Conservation (phyloP, 1,140 invertebrate species). For the Dufourea novaeangliae region DNA sequence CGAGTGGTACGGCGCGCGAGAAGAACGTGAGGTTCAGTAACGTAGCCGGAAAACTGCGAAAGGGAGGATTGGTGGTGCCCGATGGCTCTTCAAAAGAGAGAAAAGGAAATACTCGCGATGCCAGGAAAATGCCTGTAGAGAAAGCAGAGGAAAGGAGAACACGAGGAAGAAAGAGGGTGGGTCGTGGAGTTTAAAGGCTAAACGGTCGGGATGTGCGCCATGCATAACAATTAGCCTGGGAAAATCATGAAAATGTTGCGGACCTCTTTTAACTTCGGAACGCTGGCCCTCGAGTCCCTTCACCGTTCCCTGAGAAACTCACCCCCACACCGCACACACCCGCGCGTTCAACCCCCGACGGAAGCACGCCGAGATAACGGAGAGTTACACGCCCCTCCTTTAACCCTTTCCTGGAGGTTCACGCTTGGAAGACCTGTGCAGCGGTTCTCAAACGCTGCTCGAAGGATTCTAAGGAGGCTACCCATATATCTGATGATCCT, state of each 20-base stretch:
- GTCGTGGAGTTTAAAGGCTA: slow-evolving; percentile 74
- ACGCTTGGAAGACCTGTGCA: slow-evolving; percentile 51
- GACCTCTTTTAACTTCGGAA: slow-evolving; percentile 75
- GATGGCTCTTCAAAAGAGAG: slow-evolving; percentile 7
- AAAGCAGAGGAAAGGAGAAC: slow-evolving; percentile 14
- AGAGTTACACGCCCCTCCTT: slow-evolving; percentile 78
- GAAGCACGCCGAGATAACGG: slow-evolving; percentile 79
- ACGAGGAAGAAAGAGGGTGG: slow-evolving; percentile 38
- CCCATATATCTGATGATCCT: not conserved
- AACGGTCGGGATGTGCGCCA: slow-evolving; percentile 76
- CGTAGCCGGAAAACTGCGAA: slow-evolving; percentile 52
- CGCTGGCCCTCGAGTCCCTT: slow-evolving; percentile 58
- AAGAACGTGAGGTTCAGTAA: slow-evolving; percentile 50
- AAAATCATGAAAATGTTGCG: slow-evolving; percentile 81
- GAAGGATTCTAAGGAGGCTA: not conserved
- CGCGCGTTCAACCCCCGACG: slow-evolving; percentile 63
- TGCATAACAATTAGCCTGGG: slow-evolving; percentile 82
- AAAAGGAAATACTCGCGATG: slow-evolving; percentile 23
- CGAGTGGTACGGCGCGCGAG: slow-evolving; percentile 15
- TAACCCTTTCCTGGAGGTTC: slow-evolving; percentile 71
- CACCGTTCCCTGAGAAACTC: slow-evolving; percentile 60
- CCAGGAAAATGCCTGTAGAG: not conserved
- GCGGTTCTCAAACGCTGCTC: slow-evolving; percentile 59
- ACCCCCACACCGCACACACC: slow-evolving; percentile 44
- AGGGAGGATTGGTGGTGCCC: not conserved